These are phyloP conservation scores for Heliothis virescens DNA, from an alignment of 1,140 invertebrate genomes.

Conservation along the genomic window DNA sequence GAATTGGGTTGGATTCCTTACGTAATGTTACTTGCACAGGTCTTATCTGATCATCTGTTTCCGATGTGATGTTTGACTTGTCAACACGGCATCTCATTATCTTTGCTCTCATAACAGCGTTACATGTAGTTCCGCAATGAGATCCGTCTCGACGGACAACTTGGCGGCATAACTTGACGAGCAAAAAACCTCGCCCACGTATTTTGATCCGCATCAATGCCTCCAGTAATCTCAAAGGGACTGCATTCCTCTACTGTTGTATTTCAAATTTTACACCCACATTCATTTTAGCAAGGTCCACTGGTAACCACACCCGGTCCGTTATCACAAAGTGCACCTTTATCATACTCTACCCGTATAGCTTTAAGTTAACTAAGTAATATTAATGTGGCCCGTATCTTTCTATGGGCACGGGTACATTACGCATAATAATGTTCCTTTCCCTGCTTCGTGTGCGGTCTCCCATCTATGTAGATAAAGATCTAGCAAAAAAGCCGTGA, in stretches of 20 bases:
- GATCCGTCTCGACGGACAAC: slow-evolving; percentile 50
- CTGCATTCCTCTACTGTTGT: slow-evolving; percentile 51
- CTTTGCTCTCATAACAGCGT: slow-evolving; percentile 46
- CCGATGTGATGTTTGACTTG: slow-evolving; percentile 35
- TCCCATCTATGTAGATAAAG: slow-evolving; percentile 35
- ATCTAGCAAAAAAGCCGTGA: slow-evolving; percentile 51
- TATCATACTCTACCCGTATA: slow-evolving; percentile 37
- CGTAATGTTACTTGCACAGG: slow-evolving; percentile 27
- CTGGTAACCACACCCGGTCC: slow-evolving; percentile 45
- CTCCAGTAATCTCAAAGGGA: slow-evolving; percentile 48
- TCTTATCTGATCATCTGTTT: slow-evolving; percentile 46
- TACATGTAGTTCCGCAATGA: slow-evolving; percentile 55
- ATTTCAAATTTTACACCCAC: slow-evolving; percentile 55
- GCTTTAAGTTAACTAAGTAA: slow-evolving; percentile 23
- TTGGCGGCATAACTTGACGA: slow-evolving; percentile 39
- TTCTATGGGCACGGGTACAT: slow-evolving; percentile 26
- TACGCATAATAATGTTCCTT: slow-evolving; percentile 36
- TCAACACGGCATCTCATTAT: slow-evolving; percentile 43
- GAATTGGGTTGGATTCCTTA: slow-evolving; percentile 21
- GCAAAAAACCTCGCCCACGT: slow-evolving; percentile 52
- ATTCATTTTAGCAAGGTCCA: slow-evolving; percentile 52
- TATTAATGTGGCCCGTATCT: slow-evolving; percentile 35
- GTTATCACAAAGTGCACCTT: slow-evolving; percentile 45
- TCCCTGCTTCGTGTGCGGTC: slow-evolving; percentile 53
- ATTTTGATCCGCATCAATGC: slow-evolving; percentile 55